Evolutionary conservation across 2,888 invertebrate species (phyloP), one percentile per base, ranked within the genome.

Genomic region (Drosophila rubida): DNA sequence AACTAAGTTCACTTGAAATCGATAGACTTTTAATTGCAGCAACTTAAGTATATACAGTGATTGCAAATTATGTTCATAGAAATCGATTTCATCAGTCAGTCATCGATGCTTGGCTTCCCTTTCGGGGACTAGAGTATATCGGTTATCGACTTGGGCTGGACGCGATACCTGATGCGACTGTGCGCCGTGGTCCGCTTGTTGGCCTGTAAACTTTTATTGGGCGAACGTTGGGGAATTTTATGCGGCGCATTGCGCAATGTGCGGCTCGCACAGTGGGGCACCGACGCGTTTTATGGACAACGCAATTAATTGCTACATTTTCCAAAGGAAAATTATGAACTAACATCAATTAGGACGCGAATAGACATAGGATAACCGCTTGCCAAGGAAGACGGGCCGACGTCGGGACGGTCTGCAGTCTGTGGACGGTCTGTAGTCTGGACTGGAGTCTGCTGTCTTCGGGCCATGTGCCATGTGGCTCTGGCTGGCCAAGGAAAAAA

Each of bases 271-370:
- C 87, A 84, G 87, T 87, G 85, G 83, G 83, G 77, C 75, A 77
- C 66, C 82, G 73, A 81, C 82, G 79, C 87, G 87, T 83, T 87
- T 83, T 83, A 83, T 83, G 85, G 79, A 77, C 82, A 75, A 72
- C 55, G 87, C 83, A 87, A 83, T 87, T 83, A 83, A 83, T 83
- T 83, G 87, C 87, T 87, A 83, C 83, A 87, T 83, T 81, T 83
- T 87, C 82, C 85, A 85, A 87, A 81, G 60, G 82, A 85, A 87
- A 83, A 85, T 83, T 87, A 83, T 83, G 87, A 87, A 85, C 83
- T 87, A 82, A 87, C 87, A 87, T 83, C 83, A 83, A 81, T 83
- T 87, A 83, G 83, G 79, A 71, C 72, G 84, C 67, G 69, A 55
- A 72, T 73, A 68, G 73, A 68, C 59, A 61, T 32, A 39, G 66